phyloP scores from a whole-genome alignment of 2,888 invertebrate species.

The Cyclophora albipunctata region DNA sequence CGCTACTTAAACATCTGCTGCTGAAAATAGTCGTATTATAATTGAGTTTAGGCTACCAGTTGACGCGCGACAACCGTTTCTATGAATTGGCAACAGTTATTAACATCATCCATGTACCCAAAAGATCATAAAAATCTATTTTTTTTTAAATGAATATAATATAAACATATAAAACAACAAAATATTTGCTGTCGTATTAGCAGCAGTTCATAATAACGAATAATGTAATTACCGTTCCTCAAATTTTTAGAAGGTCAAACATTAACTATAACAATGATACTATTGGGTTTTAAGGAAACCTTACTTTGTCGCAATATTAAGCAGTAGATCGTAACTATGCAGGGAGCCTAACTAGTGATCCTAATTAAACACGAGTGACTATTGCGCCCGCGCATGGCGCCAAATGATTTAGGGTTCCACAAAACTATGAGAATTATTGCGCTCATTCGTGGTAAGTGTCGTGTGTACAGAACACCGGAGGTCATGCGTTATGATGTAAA shows the following conservation, averaged over 20 bases:
- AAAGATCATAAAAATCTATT: too few relatives aligned
- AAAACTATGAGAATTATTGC: slow-evolving; percentile 47
- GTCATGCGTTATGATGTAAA: slow-evolving; percentile 14
- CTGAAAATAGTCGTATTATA: slow-evolving; percentile 42
- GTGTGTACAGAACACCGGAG: slow-evolving; percentile 18
- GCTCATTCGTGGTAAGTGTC: slow-evolving; percentile 29
- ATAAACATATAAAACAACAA: too few relatives aligned
- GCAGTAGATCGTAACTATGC: too few relatives aligned
- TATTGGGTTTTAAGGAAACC: too few relatives aligned
- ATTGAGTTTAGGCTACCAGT: slow-evolving; percentile 34
- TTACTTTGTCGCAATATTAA: background rate
- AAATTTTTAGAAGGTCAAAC: too few relatives aligned
- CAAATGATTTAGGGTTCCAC: slow-evolving; percentile 48
- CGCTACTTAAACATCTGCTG: slow-evolving; percentile 9
- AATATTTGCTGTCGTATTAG: too few relatives aligned
- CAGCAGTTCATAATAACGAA: too few relatives aligned
- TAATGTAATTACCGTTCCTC: too few relatives aligned
- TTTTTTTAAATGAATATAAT: too few relatives aligned
- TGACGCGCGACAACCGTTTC: slow-evolving; percentile 13
- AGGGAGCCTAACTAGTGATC: slow-evolving; percentile 29
- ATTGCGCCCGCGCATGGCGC: slow-evolving; percentile 31
- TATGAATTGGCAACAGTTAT: too few relatives aligned
- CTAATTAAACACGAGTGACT: slow-evolving; percentile 38
- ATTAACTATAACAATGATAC: too few relatives aligned
- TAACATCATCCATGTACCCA: too few relatives aligned